Conservation (phyloP, 2,797 vertebrate genomes). For the Prionace glauca region DNA sequence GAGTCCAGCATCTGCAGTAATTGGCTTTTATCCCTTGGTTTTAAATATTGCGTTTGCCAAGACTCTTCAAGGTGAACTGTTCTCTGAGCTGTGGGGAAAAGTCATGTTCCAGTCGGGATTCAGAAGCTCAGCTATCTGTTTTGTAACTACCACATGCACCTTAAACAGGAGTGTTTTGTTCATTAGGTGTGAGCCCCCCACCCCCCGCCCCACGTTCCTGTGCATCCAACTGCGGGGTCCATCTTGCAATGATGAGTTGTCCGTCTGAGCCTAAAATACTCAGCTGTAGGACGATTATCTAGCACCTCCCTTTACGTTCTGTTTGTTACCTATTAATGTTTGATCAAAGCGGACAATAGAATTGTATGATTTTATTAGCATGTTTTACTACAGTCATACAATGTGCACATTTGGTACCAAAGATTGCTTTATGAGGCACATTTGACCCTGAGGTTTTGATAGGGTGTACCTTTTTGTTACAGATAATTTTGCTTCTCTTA, state of each 20-base stretch:
- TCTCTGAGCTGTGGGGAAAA: background rate
- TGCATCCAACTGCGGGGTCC: background rate
- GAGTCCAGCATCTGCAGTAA: too few species aligned
- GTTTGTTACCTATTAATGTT: background rate
- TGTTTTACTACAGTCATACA: background rate
- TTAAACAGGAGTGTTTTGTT: background rate
- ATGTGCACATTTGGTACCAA: background rate
- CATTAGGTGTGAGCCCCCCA: background rate
- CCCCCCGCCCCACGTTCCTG: background rate
- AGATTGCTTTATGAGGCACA: background rate
- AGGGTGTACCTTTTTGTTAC: background rate
- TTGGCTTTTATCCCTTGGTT: background rate
- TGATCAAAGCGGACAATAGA: background rate
- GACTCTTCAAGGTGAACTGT: background rate
- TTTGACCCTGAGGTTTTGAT: background rate
- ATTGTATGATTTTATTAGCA: background rate
- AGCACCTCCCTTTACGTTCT: background rate
- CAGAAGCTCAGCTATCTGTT: background rate
- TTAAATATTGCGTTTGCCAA: background rate
- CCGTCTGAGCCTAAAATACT: background rate
- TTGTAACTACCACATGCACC: background rate
- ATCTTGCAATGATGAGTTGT: background rate
- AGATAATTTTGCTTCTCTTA: background rate
- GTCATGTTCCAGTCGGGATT: background rate
- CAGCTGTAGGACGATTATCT: background rate